Percentiles rank a stretch among this genome's conserved stretches.
Conservation (phyloP, 2,797 vertebrate species). For the Chelonia mydas region DNA sequence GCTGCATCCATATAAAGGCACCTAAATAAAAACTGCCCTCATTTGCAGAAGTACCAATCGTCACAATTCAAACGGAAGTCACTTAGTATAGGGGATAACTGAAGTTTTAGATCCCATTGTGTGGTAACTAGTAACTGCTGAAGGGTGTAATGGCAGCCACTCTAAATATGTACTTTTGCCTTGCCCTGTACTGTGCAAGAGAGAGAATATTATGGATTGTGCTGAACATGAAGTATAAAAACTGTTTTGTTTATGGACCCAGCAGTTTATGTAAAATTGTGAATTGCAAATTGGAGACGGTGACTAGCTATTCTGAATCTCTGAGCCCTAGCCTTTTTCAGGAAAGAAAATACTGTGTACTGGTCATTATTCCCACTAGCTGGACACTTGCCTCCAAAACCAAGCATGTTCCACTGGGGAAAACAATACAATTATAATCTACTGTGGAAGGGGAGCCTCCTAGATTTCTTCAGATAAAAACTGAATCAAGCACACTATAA, state of each 20-base stretch:
- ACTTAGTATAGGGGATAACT: neutral
- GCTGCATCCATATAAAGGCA: neutral
- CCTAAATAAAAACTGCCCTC: neutral
- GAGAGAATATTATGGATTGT: fast-evolving
- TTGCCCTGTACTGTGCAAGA: neutral
- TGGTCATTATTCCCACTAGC: neutral
- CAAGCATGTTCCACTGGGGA: neutral
- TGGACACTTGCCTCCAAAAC: neutral
- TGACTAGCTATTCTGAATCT: neutral
- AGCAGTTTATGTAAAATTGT: neutral
- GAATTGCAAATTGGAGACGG: neutral
- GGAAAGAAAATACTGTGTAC: neutral
- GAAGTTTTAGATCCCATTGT: neutral
- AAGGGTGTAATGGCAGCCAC: neutral
- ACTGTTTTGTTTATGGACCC: neutral
- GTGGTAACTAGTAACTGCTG: neutral
- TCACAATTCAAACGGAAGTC: neutral
- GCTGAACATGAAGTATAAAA: neutral
- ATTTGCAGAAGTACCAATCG: neutral
- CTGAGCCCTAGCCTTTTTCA: neutral
- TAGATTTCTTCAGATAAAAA: neutral
- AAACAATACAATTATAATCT: neutral
- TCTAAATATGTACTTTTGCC: neutral
- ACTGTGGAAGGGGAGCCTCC: neutral
- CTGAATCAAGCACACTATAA: neutral